Evolutionary conservation across 2,888 invertebrate genomes (phyloP).

Genomic region (Lepidocyrtinus sp.): DNA sequence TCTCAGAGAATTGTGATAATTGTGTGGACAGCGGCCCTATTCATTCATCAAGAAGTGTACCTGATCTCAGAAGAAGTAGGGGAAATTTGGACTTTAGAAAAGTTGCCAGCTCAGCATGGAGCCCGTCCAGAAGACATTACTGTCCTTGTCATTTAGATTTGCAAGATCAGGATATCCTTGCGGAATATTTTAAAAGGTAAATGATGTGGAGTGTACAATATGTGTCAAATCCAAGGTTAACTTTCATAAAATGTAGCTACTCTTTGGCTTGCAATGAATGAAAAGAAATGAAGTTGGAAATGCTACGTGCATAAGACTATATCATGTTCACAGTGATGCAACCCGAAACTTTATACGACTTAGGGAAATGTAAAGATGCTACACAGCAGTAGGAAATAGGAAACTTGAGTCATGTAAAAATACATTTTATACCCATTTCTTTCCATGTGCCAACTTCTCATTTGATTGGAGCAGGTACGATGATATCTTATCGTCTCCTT

Average conservation of each 20-base stretch:
- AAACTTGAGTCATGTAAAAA: conserved; percentile 5
- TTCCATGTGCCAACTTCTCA: background rate
- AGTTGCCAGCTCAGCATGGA: conserved; percentile 55
- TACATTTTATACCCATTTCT: background rate
- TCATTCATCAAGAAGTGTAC: conserved; percentile 62
- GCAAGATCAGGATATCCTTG: conserved; percentile 60
- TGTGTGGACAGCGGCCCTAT: conserved; percentile 25
- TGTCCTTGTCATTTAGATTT: conserved; percentile 65
- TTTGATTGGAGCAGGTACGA: conserved; percentile 52
- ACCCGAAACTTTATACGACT: background rate
- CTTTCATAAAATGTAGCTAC: no score
- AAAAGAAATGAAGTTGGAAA: no score
- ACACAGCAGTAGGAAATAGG: background rate
- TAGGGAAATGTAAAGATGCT: background rate
- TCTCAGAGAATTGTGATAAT: conserved; percentile 33
- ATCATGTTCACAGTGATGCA: no score
- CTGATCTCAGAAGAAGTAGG: conserved; percentile 51
- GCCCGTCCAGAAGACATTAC: conserved; percentile 61
- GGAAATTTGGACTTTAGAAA: conserved; percentile 67
- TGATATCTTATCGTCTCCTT: conserved; percentile 56
- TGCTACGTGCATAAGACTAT: no score
- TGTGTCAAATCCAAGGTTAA: no score
- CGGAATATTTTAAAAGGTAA: conserved; percentile 64
- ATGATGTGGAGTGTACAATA: background rate
- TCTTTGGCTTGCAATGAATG: no score